Conservation (phyloP, 2,113 vertebrate species). For the Apodemus speciosus region DNA sequence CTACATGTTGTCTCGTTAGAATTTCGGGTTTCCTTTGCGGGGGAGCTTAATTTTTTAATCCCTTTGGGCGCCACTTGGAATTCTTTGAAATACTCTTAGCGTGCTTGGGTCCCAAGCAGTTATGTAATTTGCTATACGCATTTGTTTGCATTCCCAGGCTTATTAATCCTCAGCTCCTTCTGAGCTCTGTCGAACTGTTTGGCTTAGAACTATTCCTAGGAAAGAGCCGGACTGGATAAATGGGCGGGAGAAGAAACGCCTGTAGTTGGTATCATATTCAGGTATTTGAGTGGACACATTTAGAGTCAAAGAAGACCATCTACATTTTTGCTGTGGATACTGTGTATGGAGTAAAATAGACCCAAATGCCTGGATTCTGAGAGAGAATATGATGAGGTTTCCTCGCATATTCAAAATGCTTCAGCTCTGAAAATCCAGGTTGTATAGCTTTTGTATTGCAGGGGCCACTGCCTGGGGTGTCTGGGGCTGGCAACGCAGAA, state of each 20-base stretch:
- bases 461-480: constrained; percentile 27
- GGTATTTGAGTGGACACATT: background rate
- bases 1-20: constrained; percentile 75
- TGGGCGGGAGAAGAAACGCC: constrained; percentile 29
- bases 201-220: constrained; percentile 50
- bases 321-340: background rate
- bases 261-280: constrained; percentile 3
- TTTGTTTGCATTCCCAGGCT: constrained; percentile 60
- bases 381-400: constrained; percentile 51
- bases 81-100: constrained; percentile 73
- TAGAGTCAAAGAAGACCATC: background rate
- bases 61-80: constrained; percentile 79
- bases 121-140: constrained; percentile 57
- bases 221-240: constrained; percentile 24
- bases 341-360: background rate
- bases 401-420: background rate
- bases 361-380: constrained; percentile 15
- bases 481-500: background rate
- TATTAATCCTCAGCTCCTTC: constrained; percentile 60
- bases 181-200: constrained; percentile 52
- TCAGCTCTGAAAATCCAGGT: background rate
- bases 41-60: constrained; percentile 82
- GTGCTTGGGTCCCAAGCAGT: constrained; percentile 51
- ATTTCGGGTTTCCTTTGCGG: constrained; percentile 76
- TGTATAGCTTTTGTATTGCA: background rate